Evolutionary conservation across 2,113 vertebrate species (phyloP).

Genomic region (Syngnathus typhle): DNA sequence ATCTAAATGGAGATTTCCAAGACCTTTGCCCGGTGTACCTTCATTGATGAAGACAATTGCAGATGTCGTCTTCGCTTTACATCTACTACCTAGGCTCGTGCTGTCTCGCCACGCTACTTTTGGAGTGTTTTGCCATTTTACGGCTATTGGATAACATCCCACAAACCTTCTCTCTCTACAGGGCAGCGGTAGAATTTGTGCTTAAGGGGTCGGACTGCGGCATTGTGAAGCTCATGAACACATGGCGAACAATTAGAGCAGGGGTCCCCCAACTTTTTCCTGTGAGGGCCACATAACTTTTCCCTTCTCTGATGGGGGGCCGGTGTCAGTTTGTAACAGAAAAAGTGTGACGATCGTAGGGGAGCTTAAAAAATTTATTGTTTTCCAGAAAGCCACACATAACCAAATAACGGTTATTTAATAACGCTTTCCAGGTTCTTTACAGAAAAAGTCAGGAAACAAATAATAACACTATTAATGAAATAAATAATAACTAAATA

Average conservation of each 20-base stretch:
- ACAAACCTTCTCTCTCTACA: conserved; percentile 28
- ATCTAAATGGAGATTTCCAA: background rate
- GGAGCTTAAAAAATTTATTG: too few species aligned
- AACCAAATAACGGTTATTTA: too few species aligned
- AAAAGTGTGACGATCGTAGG: too few species aligned
- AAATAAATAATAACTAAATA: too few species aligned
- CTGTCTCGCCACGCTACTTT: conserved; percentile 15
- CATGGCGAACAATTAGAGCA: conserved; percentile 8
- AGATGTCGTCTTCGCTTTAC: conserved; percentile 31
- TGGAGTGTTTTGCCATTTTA: conserved; percentile 54
- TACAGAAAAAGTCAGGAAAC: too few species aligned
- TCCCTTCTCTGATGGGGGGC: too few species aligned
- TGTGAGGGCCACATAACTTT: too few species aligned
- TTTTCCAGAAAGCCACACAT: too few species aligned
- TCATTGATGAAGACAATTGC: conserved; percentile 12
- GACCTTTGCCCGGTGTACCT: background rate
- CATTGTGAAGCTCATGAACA: conserved; percentile 9
- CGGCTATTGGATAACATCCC: conserved; percentile 60
- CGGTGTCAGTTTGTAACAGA: too few species aligned
- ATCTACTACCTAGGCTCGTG: conserved; percentile 11
- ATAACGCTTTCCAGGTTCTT: too few species aligned
- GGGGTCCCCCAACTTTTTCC: too few species aligned
- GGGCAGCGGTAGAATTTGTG: conserved; percentile 1
- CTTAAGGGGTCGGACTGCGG: background rate
- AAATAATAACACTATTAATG: too few species aligned